Evolutionary conservation across 2,113 vertebrate species (phyloP).

Genomic region (Cyphomyrus discorhynchus): DNA sequence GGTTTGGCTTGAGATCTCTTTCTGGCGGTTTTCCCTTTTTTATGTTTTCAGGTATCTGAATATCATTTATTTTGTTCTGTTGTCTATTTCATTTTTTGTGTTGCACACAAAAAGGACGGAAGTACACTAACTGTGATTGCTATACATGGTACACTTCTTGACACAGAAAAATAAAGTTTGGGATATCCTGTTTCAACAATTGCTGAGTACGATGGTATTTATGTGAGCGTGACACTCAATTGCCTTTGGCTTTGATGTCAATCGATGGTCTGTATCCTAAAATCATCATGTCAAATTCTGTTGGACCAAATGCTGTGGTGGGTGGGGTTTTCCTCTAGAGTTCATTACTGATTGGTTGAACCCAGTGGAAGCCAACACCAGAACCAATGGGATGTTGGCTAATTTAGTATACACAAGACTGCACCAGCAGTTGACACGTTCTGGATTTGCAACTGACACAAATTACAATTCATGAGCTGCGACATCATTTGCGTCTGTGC

Average conservation of each 20-base stretch:
- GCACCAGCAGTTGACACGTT: background rate
- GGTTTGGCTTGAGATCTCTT: constrained; percentile 32
- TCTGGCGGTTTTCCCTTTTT: constrained; percentile 32
- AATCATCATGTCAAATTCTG: background rate
- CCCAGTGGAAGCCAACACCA: background rate
- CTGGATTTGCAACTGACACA: background rate
- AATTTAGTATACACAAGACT: background rate
- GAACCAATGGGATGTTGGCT: background rate
- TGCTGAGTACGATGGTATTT: constrained; percentile 34
- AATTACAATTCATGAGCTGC: background rate
- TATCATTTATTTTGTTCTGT: constrained; percentile 33
- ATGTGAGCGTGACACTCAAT: constrained; percentile 13
- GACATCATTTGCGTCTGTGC: background rate
- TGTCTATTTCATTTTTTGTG: constrained; percentile 38
- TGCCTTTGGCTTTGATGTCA: background rate
- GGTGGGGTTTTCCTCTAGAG: background rate
- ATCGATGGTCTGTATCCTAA: background rate
- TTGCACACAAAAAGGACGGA: constrained; percentile 58
- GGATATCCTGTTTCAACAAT: constrained; percentile 69
- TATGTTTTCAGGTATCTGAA: constrained; percentile 37
- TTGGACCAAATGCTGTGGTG: background rate
- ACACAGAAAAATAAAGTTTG: constrained; percentile 74
- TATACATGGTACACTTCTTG: constrained; percentile 49
- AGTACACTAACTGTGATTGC: constrained; percentile 72
- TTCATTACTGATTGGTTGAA: background rate